These are phyloP conservation scores for Saturnia japonica DNA, from an alignment of 2,888 invertebrate genomes.

Conservation along the genomic window DNA sequence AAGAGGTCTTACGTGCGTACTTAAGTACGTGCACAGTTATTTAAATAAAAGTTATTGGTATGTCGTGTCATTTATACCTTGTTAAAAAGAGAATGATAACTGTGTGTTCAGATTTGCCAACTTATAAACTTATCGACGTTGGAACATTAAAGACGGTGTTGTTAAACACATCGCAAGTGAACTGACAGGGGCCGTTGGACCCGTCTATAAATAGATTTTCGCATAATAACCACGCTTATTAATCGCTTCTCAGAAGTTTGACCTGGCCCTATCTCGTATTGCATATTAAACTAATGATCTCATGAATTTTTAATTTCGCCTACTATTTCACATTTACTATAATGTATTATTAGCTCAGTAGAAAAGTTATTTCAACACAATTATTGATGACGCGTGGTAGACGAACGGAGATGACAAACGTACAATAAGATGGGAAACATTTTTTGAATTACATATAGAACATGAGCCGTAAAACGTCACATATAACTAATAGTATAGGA, in stretches of 20 bases:
- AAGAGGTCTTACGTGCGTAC: no score
- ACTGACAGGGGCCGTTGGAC: slow-evolving; percentile 17
- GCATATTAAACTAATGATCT: slow-evolving; percentile 13
- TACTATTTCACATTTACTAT: neutral
- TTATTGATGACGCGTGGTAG: no score
- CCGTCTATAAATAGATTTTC: slow-evolving; percentile 41
- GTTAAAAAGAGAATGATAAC: neutral
- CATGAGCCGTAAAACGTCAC: no score
- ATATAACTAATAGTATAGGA: no score
- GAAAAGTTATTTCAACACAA: no score
- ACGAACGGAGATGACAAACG: no score
- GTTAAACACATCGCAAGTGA: slow-evolving; percentile 16
- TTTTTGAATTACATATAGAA: no score
- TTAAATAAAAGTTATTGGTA: no score
- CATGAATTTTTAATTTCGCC: slow-evolving; percentile 1
- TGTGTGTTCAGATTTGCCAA: neutral
- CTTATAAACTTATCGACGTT: neutral
- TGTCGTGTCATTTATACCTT: no score
- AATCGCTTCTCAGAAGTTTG: slow-evolving; percentile 27
- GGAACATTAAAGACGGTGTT: neutral
- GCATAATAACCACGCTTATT: slow-evolving; percentile 39
- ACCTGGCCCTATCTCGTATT: slow-evolving; percentile 8
- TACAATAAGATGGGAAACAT: no score
- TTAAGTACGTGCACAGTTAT: no score
- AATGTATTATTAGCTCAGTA: neutral